phyloP scores from a whole-genome alignment of 2,888 invertebrate genomes.

The Doris montereyensis region DNA sequence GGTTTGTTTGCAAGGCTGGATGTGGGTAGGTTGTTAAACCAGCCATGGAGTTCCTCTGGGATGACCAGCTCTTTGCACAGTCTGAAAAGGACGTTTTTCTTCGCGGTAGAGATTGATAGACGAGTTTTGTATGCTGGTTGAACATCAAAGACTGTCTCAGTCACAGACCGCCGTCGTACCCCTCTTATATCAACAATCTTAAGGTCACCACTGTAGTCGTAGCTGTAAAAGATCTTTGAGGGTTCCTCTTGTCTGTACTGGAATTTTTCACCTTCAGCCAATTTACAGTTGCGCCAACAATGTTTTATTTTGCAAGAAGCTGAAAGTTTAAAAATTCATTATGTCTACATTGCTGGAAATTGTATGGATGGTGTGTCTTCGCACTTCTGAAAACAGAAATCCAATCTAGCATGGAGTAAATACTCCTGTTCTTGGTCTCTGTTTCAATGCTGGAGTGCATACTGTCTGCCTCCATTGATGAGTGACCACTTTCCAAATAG shows the following conservation, averaged over 20 bases:
- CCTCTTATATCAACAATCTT: background rate
- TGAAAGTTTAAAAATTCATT: conserved; percentile 12
- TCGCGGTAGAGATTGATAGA: conserved; percentile 13
- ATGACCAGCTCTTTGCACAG: conserved; percentile 18
- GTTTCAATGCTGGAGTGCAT: no score
- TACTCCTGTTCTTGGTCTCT: no score
- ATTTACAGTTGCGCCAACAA: conserved; percentile 5
- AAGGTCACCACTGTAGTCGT: background rate
- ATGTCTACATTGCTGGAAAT: background rate
- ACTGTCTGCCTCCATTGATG: no score
- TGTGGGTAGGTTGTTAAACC: conserved; percentile 17
- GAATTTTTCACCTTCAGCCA: conserved; percentile 11
- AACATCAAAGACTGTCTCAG: background rate
- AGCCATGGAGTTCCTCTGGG: conserved; percentile 4
- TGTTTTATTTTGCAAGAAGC: conserved; percentile 1
- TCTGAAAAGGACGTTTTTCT: conserved; percentile 20
- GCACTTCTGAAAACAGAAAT: no score
- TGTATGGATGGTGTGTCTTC: no score
- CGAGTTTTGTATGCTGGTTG: background rate
- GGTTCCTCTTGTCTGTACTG: background rate
- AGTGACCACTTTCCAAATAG: no score
- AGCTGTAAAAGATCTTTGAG: background rate
- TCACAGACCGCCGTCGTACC: background rate
- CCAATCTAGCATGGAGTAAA: no score
- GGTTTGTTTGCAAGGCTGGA: conserved; percentile 8